Conservation (phyloP, 2,113 vertebrate genomes). For the Willisornis vidua region DNA sequence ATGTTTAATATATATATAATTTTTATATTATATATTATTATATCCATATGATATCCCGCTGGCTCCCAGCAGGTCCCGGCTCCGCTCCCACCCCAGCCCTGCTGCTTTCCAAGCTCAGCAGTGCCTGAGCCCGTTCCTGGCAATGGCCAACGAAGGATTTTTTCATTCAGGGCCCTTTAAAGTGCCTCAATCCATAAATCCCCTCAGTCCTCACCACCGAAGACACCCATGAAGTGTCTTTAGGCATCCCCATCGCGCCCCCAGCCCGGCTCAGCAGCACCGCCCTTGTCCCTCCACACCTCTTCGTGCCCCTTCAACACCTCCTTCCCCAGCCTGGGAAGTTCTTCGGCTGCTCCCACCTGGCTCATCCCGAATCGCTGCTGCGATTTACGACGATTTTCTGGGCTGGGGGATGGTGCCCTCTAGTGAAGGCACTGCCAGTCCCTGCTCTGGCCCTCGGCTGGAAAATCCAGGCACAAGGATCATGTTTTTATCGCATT, state of each 20-base stretch:
- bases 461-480: rapidly evolving
- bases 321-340: background rate
- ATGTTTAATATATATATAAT: no score
- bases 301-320: background rate
- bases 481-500: rapidly evolving
- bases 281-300: background rate
- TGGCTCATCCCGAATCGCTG: background rate
- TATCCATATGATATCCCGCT: background rate
- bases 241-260: background rate
- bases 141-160: background rate
- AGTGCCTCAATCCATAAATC: background rate
- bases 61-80: background rate
- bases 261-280: rapidly evolving
- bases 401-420: conserved; percentile 13
- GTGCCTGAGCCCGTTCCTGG: background rate
- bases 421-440: conserved; percentile 1
- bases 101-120: background rate
- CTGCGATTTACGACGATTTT: background rate
- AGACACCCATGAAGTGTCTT: no score
- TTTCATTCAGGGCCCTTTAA: background rate
- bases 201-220: background rate
- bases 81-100: background rate
- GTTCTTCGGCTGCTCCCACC: background rate
- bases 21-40: no score
- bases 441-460: background rate